Percentiles rank a stretch among this genome's conserved stretches.
phyloP scores from a whole-genome alignment of 2,113 vertebrate genomes.

The Corythoichthys haematopterus region DNA sequence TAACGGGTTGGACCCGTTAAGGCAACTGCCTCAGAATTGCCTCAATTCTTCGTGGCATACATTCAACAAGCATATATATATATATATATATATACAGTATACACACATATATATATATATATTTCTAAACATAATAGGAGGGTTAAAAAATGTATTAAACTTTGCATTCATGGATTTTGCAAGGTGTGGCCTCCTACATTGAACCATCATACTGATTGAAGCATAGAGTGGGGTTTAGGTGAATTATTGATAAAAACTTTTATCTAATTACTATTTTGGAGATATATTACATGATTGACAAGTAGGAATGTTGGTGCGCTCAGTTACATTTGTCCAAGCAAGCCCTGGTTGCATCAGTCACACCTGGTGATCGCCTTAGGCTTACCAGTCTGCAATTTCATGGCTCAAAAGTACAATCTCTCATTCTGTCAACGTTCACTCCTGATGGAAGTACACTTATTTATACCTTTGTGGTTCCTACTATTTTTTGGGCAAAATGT shows the following conservation, averaged over 20 bases:
- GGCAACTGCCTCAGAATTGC: too few species aligned
- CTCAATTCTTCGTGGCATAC: too few species aligned
- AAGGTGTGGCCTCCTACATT: too few species aligned
- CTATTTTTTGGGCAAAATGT: conserved; percentile 1
- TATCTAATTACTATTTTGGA: conserved; percentile 26
- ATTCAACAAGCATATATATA: too few species aligned
- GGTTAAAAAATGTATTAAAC: too few species aligned
- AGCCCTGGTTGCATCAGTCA: conserved; percentile 70
- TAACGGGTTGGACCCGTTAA: too few species aligned
- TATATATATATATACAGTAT: too few species aligned
- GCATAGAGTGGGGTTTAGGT: background rate
- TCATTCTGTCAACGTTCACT: conserved; percentile 67
- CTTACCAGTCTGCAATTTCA: conserved; percentile 73
- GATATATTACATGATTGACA: conserved; percentile 62
- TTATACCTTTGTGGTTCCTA: conserved; percentile 13
- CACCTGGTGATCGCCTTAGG: conserved; percentile 70
- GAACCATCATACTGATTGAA: background rate
- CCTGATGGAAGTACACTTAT: conserved; percentile 57
- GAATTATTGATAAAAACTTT: background rate
- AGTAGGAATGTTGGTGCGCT: conserved; percentile 54
- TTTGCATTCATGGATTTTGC: background rate
- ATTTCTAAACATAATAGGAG: too few species aligned
- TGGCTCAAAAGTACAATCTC: conserved; percentile 72
- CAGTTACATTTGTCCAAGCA: conserved; percentile 61
- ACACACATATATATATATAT: too few species aligned